Conservation (phyloP, 2,888 invertebrate genomes). For the Xestoiulus laeticollis region DNA sequence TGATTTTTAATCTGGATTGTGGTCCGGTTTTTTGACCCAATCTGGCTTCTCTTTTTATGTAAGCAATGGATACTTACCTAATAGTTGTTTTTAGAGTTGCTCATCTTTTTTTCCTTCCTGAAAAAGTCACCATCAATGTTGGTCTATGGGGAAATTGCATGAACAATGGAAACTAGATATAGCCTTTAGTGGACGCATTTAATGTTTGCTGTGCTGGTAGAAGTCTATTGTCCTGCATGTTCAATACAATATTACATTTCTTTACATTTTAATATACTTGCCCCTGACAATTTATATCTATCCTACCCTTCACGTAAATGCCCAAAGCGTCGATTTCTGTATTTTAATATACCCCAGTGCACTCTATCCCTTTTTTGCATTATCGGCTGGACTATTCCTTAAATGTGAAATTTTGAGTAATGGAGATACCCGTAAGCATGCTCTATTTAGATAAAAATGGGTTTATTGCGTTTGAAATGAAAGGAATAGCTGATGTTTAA, state of each 20-base stretch:
- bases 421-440: not conserved
- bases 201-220: conserved; percentile 1
- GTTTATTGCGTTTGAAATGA: not conserved
- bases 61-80: not conserved
- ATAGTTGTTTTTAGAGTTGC: not conserved
- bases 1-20: not conserved
- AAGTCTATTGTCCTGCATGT: not conserved
- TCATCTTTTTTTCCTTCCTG: not conserved
- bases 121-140: not conserved
- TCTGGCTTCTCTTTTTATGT: not conserved
- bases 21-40: not conserved
- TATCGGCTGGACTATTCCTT: not conserved
- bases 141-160: not conserved
- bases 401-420: not conserved
- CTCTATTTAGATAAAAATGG: not conserved
- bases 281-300: not conserved
- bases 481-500: not conserved
- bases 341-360: not conserved
- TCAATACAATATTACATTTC: not conserved
- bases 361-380: not conserved
- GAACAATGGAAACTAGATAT: conserved; percentile 19
- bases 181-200: conserved; percentile 10
- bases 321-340: not conserved
- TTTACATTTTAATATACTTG: not conserved
- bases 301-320: not conserved